Conservation (phyloP, 2,888 invertebrate species). For the Chrysotoxum bicinctum region DNA sequence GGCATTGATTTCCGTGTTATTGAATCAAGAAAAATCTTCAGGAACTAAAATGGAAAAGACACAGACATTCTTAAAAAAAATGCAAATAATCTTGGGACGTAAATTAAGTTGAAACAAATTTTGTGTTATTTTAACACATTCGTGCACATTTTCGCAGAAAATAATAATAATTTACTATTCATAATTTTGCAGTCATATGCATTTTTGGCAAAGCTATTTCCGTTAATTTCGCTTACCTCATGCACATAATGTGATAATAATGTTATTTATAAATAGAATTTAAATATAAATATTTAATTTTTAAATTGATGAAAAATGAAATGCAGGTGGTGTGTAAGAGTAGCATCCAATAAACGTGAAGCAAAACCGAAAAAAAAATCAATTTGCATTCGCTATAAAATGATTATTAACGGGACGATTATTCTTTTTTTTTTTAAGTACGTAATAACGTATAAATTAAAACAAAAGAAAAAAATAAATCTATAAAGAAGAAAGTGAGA, state of each 20-base stretch:
- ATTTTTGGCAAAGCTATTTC: slow-evolving; percentile 3
- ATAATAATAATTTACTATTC: background rate
- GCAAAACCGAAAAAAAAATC: background rate
- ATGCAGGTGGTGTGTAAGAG: background rate
- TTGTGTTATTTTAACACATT: slow-evolving; percentile 18
- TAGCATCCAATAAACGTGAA: background rate
- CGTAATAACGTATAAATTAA: background rate
- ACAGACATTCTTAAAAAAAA: background rate
- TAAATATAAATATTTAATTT: background rate
- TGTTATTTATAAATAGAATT: background rate
- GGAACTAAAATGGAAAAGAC: background rate
- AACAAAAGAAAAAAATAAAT: background rate
- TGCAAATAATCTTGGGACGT: background rate
- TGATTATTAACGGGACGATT: background rate
- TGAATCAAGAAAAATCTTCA: too few species aligned
- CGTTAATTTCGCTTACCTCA: slow-evolving; percentile 10
- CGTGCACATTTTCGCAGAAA: slow-evolving; percentile 6
- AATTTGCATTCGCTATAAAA: background rate
- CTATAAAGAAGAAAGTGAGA: background rate
- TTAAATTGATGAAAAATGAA: background rate
- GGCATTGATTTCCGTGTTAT: too few species aligned
- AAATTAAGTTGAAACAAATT: slow-evolving; percentile 1
- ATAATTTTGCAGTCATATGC: slow-evolving; percentile 1
- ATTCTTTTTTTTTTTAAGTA: background rate
- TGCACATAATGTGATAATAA: background rate